These are phyloP conservation scores for Drosophila recens DNA, from an alignment of 2,888 invertebrate genomes.

Conservation along the genomic window DNA sequence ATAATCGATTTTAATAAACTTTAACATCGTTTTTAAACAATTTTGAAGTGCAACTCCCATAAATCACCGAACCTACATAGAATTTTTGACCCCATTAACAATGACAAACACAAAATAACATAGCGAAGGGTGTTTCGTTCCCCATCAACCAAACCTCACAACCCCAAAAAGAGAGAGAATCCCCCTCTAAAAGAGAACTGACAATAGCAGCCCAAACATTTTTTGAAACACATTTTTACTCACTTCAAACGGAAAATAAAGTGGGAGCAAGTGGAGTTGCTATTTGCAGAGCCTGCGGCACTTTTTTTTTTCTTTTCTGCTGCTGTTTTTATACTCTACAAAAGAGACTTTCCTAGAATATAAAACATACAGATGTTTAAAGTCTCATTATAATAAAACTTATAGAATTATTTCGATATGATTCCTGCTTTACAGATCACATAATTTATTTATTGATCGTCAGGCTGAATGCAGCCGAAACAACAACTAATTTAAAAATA, in stretches of 20 bases:
- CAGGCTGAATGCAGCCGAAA: too few species aligned
- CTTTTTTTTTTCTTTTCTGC: conserved; percentile 21
- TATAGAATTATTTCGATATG: too few species aligned
- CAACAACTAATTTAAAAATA: too few species aligned
- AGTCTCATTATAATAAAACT: too few species aligned
- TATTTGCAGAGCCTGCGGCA: conserved; percentile 39
- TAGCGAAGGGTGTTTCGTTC: conserved; percentile 29
- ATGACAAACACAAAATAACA: conserved; percentile 41
- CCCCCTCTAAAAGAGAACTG: conserved; percentile 31
- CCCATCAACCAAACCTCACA: conserved; percentile 9
- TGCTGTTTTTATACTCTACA: conserved; percentile 16
- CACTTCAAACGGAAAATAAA: conserved; percentile 59
- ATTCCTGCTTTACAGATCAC: too few species aligned
- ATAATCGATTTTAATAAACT: conserved; percentile 61
- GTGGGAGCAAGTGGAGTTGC: conserved; percentile 49
- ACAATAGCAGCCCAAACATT: conserved; percentile 57
- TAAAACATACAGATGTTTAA: too few species aligned
- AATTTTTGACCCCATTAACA: conserved; percentile 66
- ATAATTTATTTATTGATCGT: too few species aligned
- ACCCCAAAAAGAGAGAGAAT: conserved; percentile 1
- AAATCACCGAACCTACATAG: conserved; percentile 44
- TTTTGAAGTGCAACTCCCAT: conserved; percentile 52
- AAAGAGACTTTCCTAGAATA: neutral
- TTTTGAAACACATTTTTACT: conserved; percentile 62
- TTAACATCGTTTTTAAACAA: too few species aligned